These are phyloP conservation scores for Phodopus roborovskii DNA, from an alignment of 2,113 vertebrate species.

Conservation along the genomic window DNA sequence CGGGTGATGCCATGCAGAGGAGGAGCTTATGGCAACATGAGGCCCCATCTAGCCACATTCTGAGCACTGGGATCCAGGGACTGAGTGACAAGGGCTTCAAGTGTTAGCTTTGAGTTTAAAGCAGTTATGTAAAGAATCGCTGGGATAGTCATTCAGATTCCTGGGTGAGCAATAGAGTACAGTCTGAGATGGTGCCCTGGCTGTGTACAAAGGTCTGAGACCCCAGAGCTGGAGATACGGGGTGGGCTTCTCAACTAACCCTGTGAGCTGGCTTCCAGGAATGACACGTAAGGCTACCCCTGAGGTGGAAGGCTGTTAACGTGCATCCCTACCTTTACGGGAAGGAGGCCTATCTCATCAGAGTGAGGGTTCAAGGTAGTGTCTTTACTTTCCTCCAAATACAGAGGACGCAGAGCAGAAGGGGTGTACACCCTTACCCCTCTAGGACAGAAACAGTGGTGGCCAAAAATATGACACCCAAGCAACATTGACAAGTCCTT, in stretches of 20 bases:
- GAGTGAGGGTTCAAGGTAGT: background rate
- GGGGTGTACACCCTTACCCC: background rate
- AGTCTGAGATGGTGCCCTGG: background rate
- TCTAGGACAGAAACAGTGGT: background rate
- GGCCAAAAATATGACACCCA: background rate
- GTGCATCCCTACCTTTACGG: background rate
- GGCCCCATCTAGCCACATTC: too few species aligned
- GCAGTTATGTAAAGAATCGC: background rate
- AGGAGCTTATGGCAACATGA: background rate
- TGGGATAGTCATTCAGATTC: background rate
- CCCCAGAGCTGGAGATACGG: background rate
- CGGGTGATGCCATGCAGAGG: background rate
- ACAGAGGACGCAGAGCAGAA: accelerated
- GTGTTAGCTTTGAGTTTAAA: background rate
- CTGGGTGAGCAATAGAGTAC: background rate
- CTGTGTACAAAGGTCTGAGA: background rate
- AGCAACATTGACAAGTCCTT: background rate
- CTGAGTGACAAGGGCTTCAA: background rate
- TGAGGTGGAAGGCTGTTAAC: background rate
- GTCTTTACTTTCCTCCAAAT: background rate
- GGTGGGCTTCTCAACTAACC: background rate
- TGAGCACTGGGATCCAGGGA: background rate
- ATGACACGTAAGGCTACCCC: background rate
- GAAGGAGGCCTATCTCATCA: background rate
- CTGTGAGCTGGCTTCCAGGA: background rate